Base-by-base conservation (phyloP, 2,113 vertebrate genomes). In the Antennarius striatus region DNA sequence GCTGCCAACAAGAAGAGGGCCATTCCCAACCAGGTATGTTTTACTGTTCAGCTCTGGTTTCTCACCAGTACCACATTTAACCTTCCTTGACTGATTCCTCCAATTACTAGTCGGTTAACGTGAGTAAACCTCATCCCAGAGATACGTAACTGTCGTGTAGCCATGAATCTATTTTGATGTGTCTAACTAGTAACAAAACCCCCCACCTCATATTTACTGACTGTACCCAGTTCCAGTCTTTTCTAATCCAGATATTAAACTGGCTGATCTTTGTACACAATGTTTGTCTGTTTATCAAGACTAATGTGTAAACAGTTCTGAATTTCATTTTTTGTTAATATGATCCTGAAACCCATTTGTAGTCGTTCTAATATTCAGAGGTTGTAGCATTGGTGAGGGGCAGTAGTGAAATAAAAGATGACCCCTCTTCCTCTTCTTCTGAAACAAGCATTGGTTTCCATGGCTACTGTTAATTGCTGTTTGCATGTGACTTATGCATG, bases 1-100 rank as follows among this genome's bases (percentile, higher is more conserved):
- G 94, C 95, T 55, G 87, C 92, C 5, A 96, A 96, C 90, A 99
- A 99, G 93, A 99, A 99, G 82, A 92, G 96, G 53, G 93, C 96
- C 40, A 89, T 97, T 56, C 95, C 96, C 0, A 99, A 99, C 64
- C 97, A 99, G 97, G 97, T 99, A 96, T 10, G 40, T 68, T 59
- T 65, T 3, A 40, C 62, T 36, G 11, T 55, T 57, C 49, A 11
- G 14, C 22, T 43, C 13, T 67, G 59, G 30, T 22, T 73, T 77
- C 76, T 69, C 70, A 78, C n/a, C 40, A 71, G 17, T 79, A 48
- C 39, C 61, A 82, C 10, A 56, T 82, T 70, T 61, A 68, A 76
- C 69, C 32, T 55, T 56, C 68, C 52, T 29, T 51, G 48, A 75
- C 46, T 47, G 53, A 85, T 46, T 13, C n/a, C 55, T 67, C 67